A percentile compares a stretch with the other conserved stretches of the same genome.
Evolutionary conservation across 2,797 vertebrate species (phyloP).

Genomic region (Enteromius argenteus): DNA sequence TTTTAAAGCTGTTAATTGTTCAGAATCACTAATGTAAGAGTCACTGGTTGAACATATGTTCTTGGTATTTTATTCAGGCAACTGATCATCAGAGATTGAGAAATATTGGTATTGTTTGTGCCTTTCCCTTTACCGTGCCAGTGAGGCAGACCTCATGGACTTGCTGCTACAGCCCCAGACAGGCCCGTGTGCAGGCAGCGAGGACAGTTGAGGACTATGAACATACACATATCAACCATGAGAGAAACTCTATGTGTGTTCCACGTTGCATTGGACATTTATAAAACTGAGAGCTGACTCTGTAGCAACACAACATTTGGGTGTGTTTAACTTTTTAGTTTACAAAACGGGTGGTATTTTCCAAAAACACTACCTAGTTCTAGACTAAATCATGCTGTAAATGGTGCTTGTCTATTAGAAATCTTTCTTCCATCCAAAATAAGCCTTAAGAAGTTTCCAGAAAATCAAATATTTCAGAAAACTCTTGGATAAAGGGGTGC

Average conservation of each 20-base stretch:
- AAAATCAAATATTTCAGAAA: background rate
- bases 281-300: background rate
- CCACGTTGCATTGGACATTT: background rate
- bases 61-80: background rate
- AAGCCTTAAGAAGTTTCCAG: background rate
- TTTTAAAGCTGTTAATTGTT: background rate
- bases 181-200: constrained; percentile 52
- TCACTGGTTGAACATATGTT: constrained; percentile 24
- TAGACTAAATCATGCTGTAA: constrained; percentile 35
- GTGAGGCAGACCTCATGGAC: constrained; percentile 63
- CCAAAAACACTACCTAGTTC: constrained; percentile 5
- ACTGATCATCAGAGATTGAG: constrained; percentile 8
- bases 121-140: constrained; percentile 64
- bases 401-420: constrained; percentile 26
- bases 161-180: constrained; percentile 58
- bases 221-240: constrained; percentile 47
- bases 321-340: background rate
- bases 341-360: constrained; percentile 19
- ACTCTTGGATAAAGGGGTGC: background rate
- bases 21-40: background rate
- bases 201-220: constrained; percentile 60
- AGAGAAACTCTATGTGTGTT: background rate
- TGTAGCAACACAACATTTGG: background rate
- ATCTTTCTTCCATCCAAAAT: background rate
- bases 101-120: constrained; percentile 13